Percentiles rank a stretch among this genome's conserved stretches.
Evolutionary conservation across 2,797 vertebrate species (phyloP).

Genomic region (Melanotaenia trifasciata): DNA sequence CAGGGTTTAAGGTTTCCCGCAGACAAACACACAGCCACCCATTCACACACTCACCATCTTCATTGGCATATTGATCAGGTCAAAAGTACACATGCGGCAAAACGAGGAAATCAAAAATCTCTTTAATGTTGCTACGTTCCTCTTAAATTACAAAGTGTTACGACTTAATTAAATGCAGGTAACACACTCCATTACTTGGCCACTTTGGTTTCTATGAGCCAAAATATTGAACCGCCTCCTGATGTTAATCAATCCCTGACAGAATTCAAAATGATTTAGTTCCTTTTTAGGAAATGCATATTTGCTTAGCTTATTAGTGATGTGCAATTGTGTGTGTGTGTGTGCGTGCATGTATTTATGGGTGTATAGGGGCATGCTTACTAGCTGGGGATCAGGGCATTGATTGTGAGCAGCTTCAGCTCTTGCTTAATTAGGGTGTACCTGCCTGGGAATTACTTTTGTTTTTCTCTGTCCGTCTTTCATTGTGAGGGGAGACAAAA

Average conservation of each 20-base stretch:
- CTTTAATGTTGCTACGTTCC: constrained; percentile 88
- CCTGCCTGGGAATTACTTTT: constrained; percentile 72
- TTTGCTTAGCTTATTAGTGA: constrained; percentile 70
- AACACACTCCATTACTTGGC: constrained; percentile 86
- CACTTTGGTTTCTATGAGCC: constrained; percentile 80
- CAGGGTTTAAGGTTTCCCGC: constrained; percentile 18
- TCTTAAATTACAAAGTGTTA: constrained; percentile 87
- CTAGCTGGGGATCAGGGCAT: constrained; percentile 73
- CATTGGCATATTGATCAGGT: constrained; percentile 88
- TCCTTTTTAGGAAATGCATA: constrained; percentile 86
- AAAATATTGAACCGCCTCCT: constrained; percentile 87
- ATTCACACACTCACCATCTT: constrained; percentile 49
- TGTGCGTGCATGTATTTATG: not conserved
- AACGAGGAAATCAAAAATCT: constrained; percentile 52
- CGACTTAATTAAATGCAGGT: constrained; percentile 58
- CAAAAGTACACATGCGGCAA: constrained; percentile 79
- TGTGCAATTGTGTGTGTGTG: constrained; percentile 9
- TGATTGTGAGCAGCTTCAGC: constrained; percentile 76
- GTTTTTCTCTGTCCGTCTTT: constrained; percentile 35
- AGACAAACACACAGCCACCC: constrained; percentile 8
- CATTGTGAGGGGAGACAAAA: constrained; percentile 56
- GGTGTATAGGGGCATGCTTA: constrained; percentile 30
- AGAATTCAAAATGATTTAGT: constrained; percentile 87
- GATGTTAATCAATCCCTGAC: constrained; percentile 87
- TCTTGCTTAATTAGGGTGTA: constrained; percentile 83